These are phyloP conservation scores for Aegotheles bennettii DNA, from an alignment of 2,113 vertebrate genomes.

Conservation along the genomic window DNA sequence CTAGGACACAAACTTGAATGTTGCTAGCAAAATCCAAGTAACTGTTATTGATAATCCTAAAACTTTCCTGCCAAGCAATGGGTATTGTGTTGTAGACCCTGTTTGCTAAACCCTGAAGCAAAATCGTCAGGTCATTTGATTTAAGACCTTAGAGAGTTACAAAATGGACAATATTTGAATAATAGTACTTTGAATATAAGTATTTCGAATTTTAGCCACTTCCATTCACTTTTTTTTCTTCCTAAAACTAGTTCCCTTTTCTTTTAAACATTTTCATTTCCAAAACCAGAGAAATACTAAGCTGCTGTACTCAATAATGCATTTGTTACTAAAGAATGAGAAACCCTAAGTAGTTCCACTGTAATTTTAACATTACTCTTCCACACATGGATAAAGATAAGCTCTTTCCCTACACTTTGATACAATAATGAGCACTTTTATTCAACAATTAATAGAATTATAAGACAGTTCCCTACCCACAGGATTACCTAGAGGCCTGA, in stretches of 20 bases:
- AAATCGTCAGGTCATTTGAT: background rate
- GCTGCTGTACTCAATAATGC: background rate
- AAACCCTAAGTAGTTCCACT: background rate
- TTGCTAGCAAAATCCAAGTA: background rate
- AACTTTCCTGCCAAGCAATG: background rate
- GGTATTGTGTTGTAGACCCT: background rate
- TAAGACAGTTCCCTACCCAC: background rate
- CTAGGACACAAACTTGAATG: background rate
- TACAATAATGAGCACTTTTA: background rate
- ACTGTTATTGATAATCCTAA: background rate
- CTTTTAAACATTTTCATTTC: background rate
- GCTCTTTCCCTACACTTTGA: background rate
- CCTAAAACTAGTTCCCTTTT: background rate
- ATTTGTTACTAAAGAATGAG: background rate
- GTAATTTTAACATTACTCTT: background rate
- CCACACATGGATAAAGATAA: background rate
- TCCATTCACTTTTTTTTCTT: background rate
- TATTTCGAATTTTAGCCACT: background rate
- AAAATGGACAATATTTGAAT: background rate
- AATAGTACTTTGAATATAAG: background rate
- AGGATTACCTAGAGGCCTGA: background rate
- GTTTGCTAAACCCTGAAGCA: background rate
- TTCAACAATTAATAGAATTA: background rate
- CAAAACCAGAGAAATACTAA: background rate
- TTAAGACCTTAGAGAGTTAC: background rate